These are phyloP conservation scores for Sturnus vulgaris DNA, from an alignment of 2,113 vertebrate genomes.

Conservation along the genomic window DNA sequence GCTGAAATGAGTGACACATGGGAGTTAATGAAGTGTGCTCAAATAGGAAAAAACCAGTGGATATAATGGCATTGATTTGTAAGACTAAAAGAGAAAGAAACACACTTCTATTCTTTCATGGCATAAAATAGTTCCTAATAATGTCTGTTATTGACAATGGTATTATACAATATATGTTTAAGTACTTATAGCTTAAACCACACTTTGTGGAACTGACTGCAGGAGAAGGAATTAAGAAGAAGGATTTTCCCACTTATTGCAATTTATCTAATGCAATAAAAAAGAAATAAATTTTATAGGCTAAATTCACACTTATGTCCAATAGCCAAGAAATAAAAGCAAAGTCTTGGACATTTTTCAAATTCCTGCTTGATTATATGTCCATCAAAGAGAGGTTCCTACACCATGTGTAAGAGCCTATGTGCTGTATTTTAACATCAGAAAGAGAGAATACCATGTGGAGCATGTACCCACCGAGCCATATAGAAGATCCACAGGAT, in stretches of 20 bases:
- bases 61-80: background rate
- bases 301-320: slow-evolving; percentile 37
- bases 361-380: slow-evolving; percentile 59
- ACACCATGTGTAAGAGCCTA: slow-evolving; percentile 46
- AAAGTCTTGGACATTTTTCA: slow-evolving; percentile 63
- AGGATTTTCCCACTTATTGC: slow-evolving; percentile 11
- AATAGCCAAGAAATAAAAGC: slow-evolving; percentile 59
- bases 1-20: background rate
- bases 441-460: slow-evolving; percentile 60
- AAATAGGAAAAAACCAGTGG: background rate
- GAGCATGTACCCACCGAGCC: slow-evolving; percentile 59
- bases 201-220: slow-evolving; percentile 5
- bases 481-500: slow-evolving; percentile 67
- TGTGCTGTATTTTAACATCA: slow-evolving; percentile 64
- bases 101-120: background rate
- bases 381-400: slow-evolving; percentile 51
- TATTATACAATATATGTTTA: background rate
- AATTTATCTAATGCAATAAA: slow-evolving; percentile 20
- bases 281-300: slow-evolving; percentile 36
- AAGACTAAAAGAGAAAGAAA: background rate
- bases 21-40: background rate
- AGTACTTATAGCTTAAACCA: background rate
- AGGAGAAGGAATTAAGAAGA: slow-evolving; percentile 32
- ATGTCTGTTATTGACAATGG: background rate
- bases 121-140: background rate